Evolutionary conservation across 1,140 invertebrate species (phyloP), one percentile per base, ranked within the genome.

Genomic region (Colletes latitarsis): DNA sequence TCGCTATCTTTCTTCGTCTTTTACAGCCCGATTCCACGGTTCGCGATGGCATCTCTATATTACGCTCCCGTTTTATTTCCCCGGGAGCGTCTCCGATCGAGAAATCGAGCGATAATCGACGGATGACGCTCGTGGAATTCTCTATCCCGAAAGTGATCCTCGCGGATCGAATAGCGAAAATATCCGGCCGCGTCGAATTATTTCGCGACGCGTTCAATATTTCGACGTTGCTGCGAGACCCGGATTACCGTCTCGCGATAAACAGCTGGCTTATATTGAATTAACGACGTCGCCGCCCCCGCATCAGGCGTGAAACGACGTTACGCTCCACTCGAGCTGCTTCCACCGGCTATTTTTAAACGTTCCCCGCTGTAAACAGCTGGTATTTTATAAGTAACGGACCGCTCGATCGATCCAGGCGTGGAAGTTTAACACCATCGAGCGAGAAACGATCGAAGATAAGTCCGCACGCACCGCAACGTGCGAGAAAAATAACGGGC

Each of bases 1-100:
- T 82, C 81, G 82, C 84, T 87, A 89, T 89, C 73, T 75, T 88
- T 81, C 82, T 77, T 81, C 77, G 77, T 81, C 71, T 63, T 84
- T 89, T 85, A 70, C 46, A 49, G 52, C 52, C 64, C 53, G 71
- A 80, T 63, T 57, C 60, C 46, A 49, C 8, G 49, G 70, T 57
- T 52, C 75, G 17, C 85, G 70, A 86, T 71, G 69, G 63, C 67
- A 85, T 83, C 63, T 78, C 55, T 67, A 57, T 68, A 63, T 74
- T 85, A 49, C 49, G 49, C 8, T 30, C 55, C 66, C 4, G 71
- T 71, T 77, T 77, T 78, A 78, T 81, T 62, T 55, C 72, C 14
- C 0, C n/a, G 6, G 19, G 58, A 10, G 10, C n/a, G 3, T 30
- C 73, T 60, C 39, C 46, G 63, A 63, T 74, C 75, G 70, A 73